A percentile compares a stretch with the other conserved stretches of the same genome.
These are phyloP conservation scores for Artemisiospiza belli DNA, from an alignment of 2,113 vertebrate genomes.

Conservation along the genomic window DNA sequence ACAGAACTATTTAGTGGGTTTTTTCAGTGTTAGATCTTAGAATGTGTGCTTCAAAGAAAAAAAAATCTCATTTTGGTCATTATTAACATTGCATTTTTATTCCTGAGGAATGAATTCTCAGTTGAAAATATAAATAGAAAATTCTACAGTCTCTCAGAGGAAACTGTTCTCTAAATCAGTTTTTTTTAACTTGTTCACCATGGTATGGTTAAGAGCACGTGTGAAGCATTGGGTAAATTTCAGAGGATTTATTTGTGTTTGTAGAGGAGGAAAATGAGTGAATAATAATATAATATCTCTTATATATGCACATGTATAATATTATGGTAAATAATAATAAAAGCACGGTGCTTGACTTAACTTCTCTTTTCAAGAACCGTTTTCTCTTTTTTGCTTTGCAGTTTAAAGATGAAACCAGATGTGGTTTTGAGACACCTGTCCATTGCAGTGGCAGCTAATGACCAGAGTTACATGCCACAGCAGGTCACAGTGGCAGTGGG, in stretches of 20 bases:
- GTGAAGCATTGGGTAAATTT: background rate
- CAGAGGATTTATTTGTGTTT: background rate
- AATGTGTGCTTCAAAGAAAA: background rate
- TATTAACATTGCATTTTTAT: background rate
- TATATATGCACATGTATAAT: background rate
- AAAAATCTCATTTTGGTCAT: background rate
- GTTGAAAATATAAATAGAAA: background rate
- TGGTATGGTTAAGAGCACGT: background rate
- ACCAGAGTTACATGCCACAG: slow-evolving; percentile 99
- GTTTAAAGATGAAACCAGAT: slow-evolving; percentile 95
- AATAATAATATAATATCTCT: background rate
- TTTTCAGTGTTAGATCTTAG: background rate
- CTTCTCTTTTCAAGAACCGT: background rate
- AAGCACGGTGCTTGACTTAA: background rate
- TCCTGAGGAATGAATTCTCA: background rate
- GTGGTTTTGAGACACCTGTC: slow-evolving; percentile 91
- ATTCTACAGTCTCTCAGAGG: background rate
- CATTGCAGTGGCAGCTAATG: slow-evolving; percentile 90
- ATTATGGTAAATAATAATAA: background rate
- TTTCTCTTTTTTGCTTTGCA: slow-evolving; percentile 62
- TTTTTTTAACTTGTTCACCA: background rate
- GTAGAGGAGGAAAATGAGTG: background rate
- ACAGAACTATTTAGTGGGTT: background rate
- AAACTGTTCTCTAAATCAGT: background rate
- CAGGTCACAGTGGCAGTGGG: slow-evolving; percentile 93